Evolutionary conservation across 2,797 vertebrate genomes (phyloP).

Genomic region (Lacerta viridis): DNA sequence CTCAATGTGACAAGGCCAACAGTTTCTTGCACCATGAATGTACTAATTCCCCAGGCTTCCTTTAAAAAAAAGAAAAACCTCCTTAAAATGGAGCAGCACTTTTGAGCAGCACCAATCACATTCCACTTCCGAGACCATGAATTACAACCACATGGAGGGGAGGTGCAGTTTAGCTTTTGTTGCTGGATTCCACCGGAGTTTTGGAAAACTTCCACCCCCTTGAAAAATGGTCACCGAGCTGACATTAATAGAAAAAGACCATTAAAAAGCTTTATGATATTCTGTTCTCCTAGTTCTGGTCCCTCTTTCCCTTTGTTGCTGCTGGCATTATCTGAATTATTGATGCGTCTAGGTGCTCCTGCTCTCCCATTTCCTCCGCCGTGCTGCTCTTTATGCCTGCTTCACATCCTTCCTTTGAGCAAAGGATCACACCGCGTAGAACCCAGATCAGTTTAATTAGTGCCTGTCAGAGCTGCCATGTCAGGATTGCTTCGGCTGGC

Average conservation of each 20-base stretch:
- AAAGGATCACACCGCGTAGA: slow-evolving; percentile 64
- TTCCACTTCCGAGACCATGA: slow-evolving; percentile 22
- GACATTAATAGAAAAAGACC: slow-evolving; percentile 92
- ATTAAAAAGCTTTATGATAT: slow-evolving; percentile 88
- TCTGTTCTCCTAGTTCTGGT: slow-evolving; percentile 84
- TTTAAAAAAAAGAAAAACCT: not conserved
- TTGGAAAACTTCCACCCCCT: slow-evolving; percentile 71
- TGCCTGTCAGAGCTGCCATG: slow-evolving; percentile 83
- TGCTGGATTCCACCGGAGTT: slow-evolving; percentile 54
- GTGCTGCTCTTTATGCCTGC: slow-evolving; percentile 74
- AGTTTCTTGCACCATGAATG: not conserved
- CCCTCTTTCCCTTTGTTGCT: slow-evolving; percentile 92
- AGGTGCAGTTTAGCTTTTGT: slow-evolving; percentile 52
- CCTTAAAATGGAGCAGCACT: not conserved
- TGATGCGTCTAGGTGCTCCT: slow-evolving; percentile 85
- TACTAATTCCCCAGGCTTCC: not conserved
- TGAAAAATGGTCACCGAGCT: slow-evolving; percentile 80
- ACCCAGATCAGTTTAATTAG: slow-evolving; percentile 80
- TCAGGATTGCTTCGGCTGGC: slow-evolving; percentile 82
- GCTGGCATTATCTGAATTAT: slow-evolving; percentile 94
- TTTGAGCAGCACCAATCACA: not conserved
- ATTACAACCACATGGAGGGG: not conserved
- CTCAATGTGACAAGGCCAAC: too few species aligned
- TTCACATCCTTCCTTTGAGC: slow-evolving; percentile 78
- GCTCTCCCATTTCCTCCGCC: slow-evolving; percentile 78